Percentiles rank a stretch among this genome's conserved stretches.
These are phyloP conservation scores for Peromyscus nudipes DNA, from an alignment of 2,797 vertebrate species.

Conservation along the genomic window DNA sequence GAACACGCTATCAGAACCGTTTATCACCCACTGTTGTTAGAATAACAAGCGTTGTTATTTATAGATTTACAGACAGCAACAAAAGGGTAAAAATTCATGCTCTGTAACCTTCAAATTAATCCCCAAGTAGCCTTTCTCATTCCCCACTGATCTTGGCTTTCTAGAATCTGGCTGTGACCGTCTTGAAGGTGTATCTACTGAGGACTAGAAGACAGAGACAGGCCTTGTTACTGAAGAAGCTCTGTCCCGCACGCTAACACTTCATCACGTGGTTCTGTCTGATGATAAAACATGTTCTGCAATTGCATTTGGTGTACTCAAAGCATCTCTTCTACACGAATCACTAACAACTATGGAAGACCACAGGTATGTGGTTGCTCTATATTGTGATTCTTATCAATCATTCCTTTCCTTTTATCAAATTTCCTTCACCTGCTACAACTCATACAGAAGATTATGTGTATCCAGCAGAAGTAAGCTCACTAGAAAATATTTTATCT, in stretches of 20 bases:
- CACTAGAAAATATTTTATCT: background rate
- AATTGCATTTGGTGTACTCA: background rate
- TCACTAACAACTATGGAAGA: background rate
- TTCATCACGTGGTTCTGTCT: slow-evolving; percentile 16
- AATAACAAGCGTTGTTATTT: slow-evolving; percentile 9
- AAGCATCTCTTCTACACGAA: background rate
- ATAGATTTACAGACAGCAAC: background rate
- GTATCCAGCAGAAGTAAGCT: background rate
- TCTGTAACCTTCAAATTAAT: slow-evolving; percentile 27
- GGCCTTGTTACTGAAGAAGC: slow-evolving; percentile 8
- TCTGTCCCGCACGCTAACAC: background rate
- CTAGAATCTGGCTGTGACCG: slow-evolving; percentile 19
- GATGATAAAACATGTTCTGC: slow-evolving; percentile 31
- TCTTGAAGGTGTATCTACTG: background rate
- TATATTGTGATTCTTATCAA: background rate
- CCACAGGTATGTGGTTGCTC: background rate
- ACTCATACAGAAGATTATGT: background rate
- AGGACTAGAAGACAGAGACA: background rate
- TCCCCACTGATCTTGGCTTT: slow-evolving; percentile 26
- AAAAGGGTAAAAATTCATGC: slow-evolving; percentile 19
- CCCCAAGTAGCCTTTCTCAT: slow-evolving; percentile 17
- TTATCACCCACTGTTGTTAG: background rate
- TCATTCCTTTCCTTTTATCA: background rate
- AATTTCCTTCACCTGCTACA: background rate
- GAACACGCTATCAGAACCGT: background rate